These are phyloP conservation scores for Apis florea DNA, from an alignment of 1,140 invertebrate species.

Conservation along the genomic window DNA sequence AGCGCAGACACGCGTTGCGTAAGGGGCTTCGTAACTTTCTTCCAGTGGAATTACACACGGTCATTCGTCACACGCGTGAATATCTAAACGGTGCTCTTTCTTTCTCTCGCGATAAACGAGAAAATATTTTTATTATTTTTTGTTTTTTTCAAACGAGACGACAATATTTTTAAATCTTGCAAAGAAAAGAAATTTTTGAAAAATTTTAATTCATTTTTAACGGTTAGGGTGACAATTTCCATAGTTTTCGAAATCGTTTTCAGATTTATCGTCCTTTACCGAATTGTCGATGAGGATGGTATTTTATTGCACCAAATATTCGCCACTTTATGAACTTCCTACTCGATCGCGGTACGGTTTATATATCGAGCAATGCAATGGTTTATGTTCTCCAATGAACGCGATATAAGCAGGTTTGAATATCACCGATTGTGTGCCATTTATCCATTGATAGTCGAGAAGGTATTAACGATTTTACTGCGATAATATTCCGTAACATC, in stretches of 20 bases:
- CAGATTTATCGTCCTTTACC: not conserved
- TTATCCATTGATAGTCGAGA: not conserved
- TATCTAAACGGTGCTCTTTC: no score
- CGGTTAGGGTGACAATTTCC: not conserved
- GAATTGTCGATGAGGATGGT: not conserved
- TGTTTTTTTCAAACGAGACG: no score
- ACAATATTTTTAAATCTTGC: no score
- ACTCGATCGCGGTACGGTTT: not conserved
- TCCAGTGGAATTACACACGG: conserved; percentile 24
- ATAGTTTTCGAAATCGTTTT: not conserved
- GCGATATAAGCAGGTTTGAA: not conserved
- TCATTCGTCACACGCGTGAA: conserved; percentile 6
- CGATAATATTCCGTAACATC: no score
- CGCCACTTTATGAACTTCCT: not conserved
- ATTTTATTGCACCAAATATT: conserved; percentile 6
- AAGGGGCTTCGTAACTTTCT: not conserved
- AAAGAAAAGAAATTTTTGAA: no score
- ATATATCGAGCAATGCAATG: not conserved
- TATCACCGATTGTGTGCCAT: conserved; percentile 31
- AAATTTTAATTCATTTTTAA: no score
- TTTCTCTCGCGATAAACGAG: no score
- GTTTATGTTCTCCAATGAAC: conserved; percentile 18
- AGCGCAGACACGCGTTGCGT: conserved; percentile 13
- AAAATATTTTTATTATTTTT: no score
- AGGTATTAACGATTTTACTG: not conserved